Evolutionary conservation across 2,888 invertebrate species (phyloP).

Genomic region (Tinea semifulvella): DNA sequence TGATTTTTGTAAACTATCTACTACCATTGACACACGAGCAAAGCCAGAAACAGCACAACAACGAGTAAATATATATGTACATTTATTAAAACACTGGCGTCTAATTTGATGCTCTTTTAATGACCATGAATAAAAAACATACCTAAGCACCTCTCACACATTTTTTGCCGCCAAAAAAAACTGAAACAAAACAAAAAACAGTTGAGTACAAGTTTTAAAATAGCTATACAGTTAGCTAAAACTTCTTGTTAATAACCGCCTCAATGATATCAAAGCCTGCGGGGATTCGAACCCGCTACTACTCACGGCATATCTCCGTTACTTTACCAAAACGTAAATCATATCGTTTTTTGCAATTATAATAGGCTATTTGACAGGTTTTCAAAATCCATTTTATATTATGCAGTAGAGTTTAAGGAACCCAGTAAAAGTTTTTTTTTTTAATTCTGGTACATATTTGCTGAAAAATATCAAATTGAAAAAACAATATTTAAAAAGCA

Average conservation of each 20-base stretch:
- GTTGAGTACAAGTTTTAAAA: conserved; percentile 3
- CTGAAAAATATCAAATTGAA: no score
- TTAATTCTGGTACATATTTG: no score
- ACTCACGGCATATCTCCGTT: conserved; percentile 9
- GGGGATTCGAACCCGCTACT: not conserved
- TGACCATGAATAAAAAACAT: not conserved
- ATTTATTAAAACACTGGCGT: no score
- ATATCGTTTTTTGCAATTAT: not conserved
- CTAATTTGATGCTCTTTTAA: not conserved
- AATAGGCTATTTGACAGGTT: no score
- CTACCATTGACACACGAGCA: no score
- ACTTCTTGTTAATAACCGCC: conserved; percentile 2
- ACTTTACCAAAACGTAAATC: not conserved
- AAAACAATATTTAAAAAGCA: no score
- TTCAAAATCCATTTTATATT: no score
- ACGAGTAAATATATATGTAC: no score
- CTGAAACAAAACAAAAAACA: not conserved
- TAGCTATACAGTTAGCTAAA: conserved; percentile 5
- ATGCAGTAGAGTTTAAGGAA: no score
- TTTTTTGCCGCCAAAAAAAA: not conserved
- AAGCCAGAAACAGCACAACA: no score
- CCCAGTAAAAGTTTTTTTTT: no score
- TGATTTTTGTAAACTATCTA: no score
- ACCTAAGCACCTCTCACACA: not conserved
- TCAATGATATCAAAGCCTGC: conserved; percentile 3